Conservation (phyloP, 2,113 vertebrate genomes). For the Poecilia latipinna region DNA sequence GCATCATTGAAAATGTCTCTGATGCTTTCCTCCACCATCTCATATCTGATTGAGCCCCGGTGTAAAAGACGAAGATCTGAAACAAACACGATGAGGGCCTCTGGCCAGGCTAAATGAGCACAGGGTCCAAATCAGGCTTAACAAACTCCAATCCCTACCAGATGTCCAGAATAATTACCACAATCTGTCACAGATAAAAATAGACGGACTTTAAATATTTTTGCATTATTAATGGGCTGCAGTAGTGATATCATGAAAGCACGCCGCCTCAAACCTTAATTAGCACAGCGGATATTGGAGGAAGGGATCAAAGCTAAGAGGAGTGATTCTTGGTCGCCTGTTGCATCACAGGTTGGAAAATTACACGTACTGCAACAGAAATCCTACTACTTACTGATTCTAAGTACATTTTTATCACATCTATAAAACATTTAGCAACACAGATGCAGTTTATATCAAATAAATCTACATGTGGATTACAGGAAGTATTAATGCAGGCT, state of each 20-base stretch:
- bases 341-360: slow-evolving; percentile 2
- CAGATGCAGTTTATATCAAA: too few relatives aligned
- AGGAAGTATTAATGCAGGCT: too few relatives aligned
- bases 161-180: slow-evolving; percentile 65
- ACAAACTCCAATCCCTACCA: slow-evolving; percentile 57
- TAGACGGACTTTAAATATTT: slow-evolving; percentile 73
- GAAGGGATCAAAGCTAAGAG: slow-evolving; percentile 46
- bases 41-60: slow-evolving; percentile 13
- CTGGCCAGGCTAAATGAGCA: slow-evolving; percentile 43
- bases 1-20: neutral
- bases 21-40: slow-evolving; percentile 3
- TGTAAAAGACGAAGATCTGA: slow-evolving; percentile 35
- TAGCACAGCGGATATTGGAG: slow-evolving; percentile 54
- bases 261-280: slow-evolving; percentile 51
- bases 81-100: slow-evolving; percentile 42
- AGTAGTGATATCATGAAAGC: slow-evolving; percentile 58
- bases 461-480: too few relatives aligned
- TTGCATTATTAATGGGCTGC: slow-evolving; percentile 73
- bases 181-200: slow-evolving; percentile 74
- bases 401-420: too few relatives aligned
- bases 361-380: neutral
- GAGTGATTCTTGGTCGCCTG: slow-evolving; percentile 7
- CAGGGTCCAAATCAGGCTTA: slow-evolving; percentile 47
- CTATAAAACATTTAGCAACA: too few relatives aligned
- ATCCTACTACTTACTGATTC: neutral